A percentile compares a stretch with the other conserved stretches of the same genome.
Conservation (phyloP, 2,888 invertebrate species). For the Phytoseiulus persimilis region DNA sequence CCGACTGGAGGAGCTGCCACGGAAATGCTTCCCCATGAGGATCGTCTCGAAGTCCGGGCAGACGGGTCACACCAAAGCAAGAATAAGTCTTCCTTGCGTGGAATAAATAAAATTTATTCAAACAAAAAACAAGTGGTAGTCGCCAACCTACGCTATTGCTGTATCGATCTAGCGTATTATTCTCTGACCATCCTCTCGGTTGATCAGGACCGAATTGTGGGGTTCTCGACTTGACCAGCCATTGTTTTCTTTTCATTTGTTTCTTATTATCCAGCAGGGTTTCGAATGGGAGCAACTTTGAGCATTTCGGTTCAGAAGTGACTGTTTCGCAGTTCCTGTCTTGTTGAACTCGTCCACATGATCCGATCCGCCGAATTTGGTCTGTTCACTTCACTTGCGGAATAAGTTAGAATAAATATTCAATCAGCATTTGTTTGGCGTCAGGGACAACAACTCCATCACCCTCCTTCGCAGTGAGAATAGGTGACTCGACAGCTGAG, state of each 20-base stretch:
- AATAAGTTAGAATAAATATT: conserved; percentile 5
- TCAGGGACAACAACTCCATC: not conserved
- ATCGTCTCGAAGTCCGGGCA: too few relatives aligned
- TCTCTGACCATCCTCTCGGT: not conserved
- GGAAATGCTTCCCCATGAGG: too few relatives aligned
- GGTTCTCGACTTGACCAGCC: not conserved
- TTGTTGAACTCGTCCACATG: not conserved
- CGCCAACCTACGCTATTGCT: not conserved
- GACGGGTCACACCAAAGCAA: too few relatives aligned
- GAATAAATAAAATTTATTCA: not conserved
- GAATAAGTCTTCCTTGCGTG: not conserved
- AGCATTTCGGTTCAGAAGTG: not conserved
- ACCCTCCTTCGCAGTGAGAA: not conserved
- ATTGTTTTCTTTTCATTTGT: not conserved
- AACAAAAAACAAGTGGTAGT: not conserved
- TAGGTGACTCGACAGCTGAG: not conserved
- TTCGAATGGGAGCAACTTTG: not conserved
- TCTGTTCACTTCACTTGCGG: not conserved
- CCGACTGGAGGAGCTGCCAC: too few relatives aligned
- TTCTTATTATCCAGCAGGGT: not conserved
- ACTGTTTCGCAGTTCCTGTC: not conserved
- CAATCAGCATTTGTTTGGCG: not conserved
- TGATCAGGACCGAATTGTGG: not conserved
- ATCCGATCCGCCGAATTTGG: not conserved
- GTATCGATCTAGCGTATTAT: not conserved